phyloP scores from a whole-genome alignment of 2,113 vertebrate genomes.

The Mesitornis unicolor region DNA sequence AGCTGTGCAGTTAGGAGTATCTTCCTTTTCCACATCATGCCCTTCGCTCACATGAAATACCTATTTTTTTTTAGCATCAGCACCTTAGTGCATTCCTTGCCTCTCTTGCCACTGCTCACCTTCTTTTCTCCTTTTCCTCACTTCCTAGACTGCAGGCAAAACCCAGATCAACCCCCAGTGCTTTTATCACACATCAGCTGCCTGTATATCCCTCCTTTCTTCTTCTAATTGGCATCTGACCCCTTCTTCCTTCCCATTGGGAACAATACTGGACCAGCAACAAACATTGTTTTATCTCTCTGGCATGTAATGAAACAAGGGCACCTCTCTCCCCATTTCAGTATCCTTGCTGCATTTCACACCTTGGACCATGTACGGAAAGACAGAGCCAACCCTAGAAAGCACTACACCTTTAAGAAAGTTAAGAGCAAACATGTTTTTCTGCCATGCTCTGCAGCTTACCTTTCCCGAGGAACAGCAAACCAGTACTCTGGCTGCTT shows the following conservation, averaged over 20 bases:
- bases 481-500: slow-evolving; percentile 98
- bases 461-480: slow-evolving; percentile 96
- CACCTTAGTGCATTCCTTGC: not conserved
- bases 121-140: not conserved
- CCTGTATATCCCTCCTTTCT: not conserved
- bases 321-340: not conserved
- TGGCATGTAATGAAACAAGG: not conserved
- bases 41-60: not conserved
- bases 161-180: not conserved
- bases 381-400: not conserved
- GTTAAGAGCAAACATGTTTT: not conserved
- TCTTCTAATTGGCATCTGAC: not conserved
- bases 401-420: not conserved
- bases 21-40: not conserved
- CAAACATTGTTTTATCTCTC: not conserved
- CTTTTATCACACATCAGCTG: not conserved
- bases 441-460: not conserved
- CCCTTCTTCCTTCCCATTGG: not conserved
- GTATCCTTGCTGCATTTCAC: not conserved
- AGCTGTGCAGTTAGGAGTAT: not conserved
- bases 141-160: not conserved
- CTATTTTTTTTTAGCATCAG: not conserved
- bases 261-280: not conserved
- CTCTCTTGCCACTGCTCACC: not conserved
- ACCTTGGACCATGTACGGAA: accelerated